phyloP scores from a whole-genome alignment of 2,888 invertebrate genomes.

The Agrypnus murinus region DNA sequence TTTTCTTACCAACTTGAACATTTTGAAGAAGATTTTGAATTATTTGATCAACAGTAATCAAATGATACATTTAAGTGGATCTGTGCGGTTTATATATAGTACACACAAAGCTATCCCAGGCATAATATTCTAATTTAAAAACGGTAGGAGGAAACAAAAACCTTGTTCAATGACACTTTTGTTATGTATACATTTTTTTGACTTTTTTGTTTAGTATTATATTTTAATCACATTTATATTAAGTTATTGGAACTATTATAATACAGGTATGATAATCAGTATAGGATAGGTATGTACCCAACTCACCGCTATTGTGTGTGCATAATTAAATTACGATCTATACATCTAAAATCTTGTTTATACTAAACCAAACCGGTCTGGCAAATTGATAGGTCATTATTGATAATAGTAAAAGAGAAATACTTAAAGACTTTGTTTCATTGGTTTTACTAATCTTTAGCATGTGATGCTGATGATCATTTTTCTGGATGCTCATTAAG shows the following conservation, averaged over 20 bases:
- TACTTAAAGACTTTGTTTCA: no score
- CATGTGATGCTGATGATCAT: no score
- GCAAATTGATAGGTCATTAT: no score
- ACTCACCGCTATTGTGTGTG: no score
- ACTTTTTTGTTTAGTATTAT: neutral
- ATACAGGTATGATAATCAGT: constrained; percentile 3
- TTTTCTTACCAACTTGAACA: constrained; percentile 56
- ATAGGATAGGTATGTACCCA: no score
- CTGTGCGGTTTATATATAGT: constrained; percentile 7
- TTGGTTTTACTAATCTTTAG: no score
- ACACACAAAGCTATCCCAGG: no score
- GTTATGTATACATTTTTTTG: constrained; percentile 3
- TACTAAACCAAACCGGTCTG: no score
- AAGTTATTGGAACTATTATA: no score
- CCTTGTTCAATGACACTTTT: constrained; percentile 5
- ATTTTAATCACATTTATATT: neutral
- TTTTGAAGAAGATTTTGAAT: constrained; percentile 45
- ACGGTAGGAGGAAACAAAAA: constrained; percentile 3
- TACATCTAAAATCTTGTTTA: neutral
- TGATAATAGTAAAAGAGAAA: no score
- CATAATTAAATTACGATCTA: no score
- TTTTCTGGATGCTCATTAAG: no score
- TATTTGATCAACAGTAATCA: constrained; percentile 21
- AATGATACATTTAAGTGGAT: neutral
- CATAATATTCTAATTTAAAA: neutral